These are phyloP conservation scores for Schizopygopsis malacanthus DNA, from an alignment of 2,797 vertebrate genomes.

Conservation along the genomic window DNA sequence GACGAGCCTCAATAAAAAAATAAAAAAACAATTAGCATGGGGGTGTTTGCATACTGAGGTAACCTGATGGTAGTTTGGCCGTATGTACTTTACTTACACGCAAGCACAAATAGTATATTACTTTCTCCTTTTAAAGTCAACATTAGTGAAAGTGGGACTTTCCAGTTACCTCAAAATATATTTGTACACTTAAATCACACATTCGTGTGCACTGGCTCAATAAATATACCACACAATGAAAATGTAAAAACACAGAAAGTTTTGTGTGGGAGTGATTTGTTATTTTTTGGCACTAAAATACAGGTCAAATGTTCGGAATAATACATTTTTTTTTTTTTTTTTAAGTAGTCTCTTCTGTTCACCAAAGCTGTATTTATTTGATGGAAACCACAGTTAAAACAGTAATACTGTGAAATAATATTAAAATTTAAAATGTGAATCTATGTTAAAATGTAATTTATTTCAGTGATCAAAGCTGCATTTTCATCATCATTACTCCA, in stretches of 20 bases:
- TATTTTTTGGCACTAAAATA: too few species aligned
- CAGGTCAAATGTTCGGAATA: too few species aligned
- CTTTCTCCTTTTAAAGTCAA: not conserved
- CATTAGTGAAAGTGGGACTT: not conserved
- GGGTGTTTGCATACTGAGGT: conserved; percentile 10
- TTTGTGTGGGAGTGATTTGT: not conserved
- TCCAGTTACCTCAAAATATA: not conserved
- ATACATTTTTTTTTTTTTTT: too few species aligned
- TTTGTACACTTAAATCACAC: not conserved
- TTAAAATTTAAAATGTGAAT: not conserved
- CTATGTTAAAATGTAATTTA: not conserved
- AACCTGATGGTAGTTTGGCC: conserved; percentile 46
- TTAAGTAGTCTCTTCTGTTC: too few species aligned
- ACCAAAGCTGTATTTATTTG: not conserved
- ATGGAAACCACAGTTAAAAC: not conserved
- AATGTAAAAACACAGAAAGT: too few species aligned
- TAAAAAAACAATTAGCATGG: conserved; percentile 57
- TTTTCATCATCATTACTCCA: not conserved
- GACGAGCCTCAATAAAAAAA: conserved; percentile 49
- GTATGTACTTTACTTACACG: conserved; percentile 42
- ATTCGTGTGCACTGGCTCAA: not conserved
- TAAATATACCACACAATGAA: not conserved
- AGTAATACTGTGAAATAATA: not conserved
- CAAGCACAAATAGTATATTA: not conserved
- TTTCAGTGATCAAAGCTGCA: not conserved